Evolutionary conservation across 1,140 invertebrate species (phyloP).

Genomic region (Drosophila busckii): DNA sequence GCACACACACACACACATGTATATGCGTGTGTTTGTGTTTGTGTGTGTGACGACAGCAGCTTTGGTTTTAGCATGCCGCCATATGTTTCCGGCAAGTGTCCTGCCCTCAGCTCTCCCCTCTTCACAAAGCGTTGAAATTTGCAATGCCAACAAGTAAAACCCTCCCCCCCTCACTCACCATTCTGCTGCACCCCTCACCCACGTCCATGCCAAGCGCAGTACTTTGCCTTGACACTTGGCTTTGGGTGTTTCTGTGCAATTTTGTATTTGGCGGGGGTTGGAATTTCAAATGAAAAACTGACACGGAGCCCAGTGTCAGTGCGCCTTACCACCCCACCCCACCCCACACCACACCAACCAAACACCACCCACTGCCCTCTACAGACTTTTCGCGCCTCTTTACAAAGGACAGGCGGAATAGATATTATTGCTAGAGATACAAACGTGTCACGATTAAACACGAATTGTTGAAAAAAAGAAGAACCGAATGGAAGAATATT

Average conservation of each 20-base stretch:
- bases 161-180: background rate
- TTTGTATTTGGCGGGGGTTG: slow-evolving; percentile 26
- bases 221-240: slow-evolving; percentile 42
- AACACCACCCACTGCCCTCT: no score
- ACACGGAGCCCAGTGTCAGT: slow-evolving; percentile 30
- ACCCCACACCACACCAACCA: no score
- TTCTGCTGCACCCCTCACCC: background rate
- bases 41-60: slow-evolving; percentile 9
- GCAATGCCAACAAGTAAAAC: slow-evolving; percentile 61
- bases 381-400: no score
- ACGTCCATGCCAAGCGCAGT: background rate
- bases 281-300: slow-evolving; percentile 36
- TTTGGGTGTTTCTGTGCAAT: no score
- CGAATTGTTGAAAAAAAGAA: no score
- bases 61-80: slow-evolving; percentile 72
- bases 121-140: slow-evolving; percentile 62
- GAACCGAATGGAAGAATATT: no score
- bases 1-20: no score
- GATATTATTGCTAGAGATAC: no score
- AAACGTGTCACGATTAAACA: no score
- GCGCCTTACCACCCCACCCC: background rate
- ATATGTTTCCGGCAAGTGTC: slow-evolving; percentile 75
- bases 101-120: slow-evolving; percentile 11
- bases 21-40: slow-evolving; percentile 22
- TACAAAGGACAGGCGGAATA: no score